Base-by-base conservation (phyloP, 2,888 invertebrate species). In the Eurytoma californica region DNA sequence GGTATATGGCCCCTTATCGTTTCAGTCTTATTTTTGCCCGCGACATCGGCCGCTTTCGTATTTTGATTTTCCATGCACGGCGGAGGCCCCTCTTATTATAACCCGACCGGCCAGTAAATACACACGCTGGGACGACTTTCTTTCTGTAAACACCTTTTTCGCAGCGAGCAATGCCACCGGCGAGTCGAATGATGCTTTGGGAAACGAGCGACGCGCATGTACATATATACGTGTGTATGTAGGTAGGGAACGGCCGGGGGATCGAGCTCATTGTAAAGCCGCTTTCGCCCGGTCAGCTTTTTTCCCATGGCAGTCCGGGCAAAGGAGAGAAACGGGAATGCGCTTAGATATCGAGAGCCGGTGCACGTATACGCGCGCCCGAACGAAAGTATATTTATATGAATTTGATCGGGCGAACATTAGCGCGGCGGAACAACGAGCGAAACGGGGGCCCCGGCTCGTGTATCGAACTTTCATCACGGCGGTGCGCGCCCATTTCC, bases 401-500 rank as follows among this genome's bases (percentile, higher is more conserved):
- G 68, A 68, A 68, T 68, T 68, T 68, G 68, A 68, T 68, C 68
- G 68, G 16, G 39, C 9, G 39, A 39, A 39, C 39, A 39, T 39
- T 39, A 39, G 39, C 39, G 39, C 39, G 39, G 9, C 20, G 57
- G 20, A 20, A 57, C 20, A 57, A 20, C 57, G 20, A 20, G 20
- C 57, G 20, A 18, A 20, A 18, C 57, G 12, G 18, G 57, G 20
- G 57, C 18, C 18, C 3, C 20, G 57, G 20, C 67, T 5, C 14
- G 51, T 65, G 51, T 70, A 77, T 77, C 77, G 77, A 28, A 65
- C 77, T 77, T 77, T 77, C 77, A 70, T 77, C 75, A 60, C 39
- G 60, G 13, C 28, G 13, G 18, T 24, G 20, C 24, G 57, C 73
- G 73, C 55, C 65, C 65, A 57, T 73, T 72, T 72, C 72, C 72